These are phyloP conservation scores for Heterohyrax brucei DNA, from an alignment of 2,797 vertebrate species.

Conservation along the genomic window DNA sequence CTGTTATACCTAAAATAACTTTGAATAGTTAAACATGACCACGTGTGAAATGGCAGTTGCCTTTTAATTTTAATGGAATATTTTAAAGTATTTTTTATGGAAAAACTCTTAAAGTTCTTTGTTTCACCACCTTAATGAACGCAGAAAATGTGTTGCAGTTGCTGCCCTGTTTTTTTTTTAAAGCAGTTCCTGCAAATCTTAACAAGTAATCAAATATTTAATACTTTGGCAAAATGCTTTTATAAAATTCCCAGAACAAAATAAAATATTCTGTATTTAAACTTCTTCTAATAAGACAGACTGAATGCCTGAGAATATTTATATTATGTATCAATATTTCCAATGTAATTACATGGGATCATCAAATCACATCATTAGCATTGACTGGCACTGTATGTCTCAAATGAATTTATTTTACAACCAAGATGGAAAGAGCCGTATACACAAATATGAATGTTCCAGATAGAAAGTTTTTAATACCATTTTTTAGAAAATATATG, in stretches of 20 bases:
- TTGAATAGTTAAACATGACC: slow-evolving; percentile 90
- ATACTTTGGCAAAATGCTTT: slow-evolving; percentile 81
- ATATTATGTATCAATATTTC: slow-evolving; percentile 67
- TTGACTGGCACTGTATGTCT: background rate
- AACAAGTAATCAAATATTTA: slow-evolving; percentile 87
- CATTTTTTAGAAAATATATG: background rate
- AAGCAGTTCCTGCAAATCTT: slow-evolving; percentile 85
- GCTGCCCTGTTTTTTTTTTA: slow-evolving; percentile 85
- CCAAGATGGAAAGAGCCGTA: slow-evolving; percentile 36
- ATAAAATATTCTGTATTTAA: slow-evolving; percentile 83
- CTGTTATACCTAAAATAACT: slow-evolving; percentile 83
- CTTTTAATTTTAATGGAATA: slow-evolving; percentile 89
- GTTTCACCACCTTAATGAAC: slow-evolving; percentile 87
- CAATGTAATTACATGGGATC: slow-evolving; percentile 62
- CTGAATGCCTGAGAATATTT: slow-evolving; percentile 70
- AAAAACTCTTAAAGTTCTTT: slow-evolving; percentile 82
- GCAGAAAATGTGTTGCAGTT: slow-evolving; percentile 80
- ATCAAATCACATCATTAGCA: slow-evolving; percentile 19
- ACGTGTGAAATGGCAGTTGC: slow-evolving; percentile 89
- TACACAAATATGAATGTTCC: background rate
- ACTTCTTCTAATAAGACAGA: slow-evolving; percentile 66
- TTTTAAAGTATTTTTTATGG: slow-evolving; percentile 87
- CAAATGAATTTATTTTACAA: slow-evolving; percentile 53
- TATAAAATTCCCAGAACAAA: slow-evolving; percentile 84
- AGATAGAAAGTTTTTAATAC: background rate